phyloP scores from a whole-genome alignment of 1,140 invertebrate genomes.

The Zaprionus ornatus region DNA sequence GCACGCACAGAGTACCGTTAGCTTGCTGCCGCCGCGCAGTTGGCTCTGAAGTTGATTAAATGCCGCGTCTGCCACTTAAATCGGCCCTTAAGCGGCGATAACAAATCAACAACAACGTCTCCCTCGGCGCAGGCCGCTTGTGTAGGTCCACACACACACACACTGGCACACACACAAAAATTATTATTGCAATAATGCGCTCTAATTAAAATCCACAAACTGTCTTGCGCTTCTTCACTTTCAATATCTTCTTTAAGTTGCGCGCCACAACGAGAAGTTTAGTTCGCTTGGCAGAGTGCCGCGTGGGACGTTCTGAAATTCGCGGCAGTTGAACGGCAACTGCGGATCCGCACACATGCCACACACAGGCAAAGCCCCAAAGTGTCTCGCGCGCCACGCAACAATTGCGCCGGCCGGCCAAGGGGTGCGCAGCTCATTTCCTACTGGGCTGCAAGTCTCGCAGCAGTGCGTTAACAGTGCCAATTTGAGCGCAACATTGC shows the following conservation, averaged over 20 bases:
- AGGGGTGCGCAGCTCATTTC: constrained; percentile 9
- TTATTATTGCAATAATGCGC: not conserved
- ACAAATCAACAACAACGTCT: constrained; percentile 32
- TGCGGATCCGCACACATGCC: constrained; percentile 62
- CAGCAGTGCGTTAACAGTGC: constrained; percentile 23
- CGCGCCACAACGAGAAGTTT: constrained; percentile 18
- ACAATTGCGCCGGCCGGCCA: constrained; percentile 59
- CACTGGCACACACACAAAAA: not conserved
- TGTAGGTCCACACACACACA: not conserved
- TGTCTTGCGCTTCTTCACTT: not conserved
- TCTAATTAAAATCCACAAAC: not conserved
- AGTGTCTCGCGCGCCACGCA: constrained; percentile 33
- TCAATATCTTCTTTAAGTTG: not conserved
- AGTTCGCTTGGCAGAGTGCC: constrained; percentile 16
- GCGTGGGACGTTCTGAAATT: constrained; percentile 59
- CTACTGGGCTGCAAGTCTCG: constrained; percentile 12
- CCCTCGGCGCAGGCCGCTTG: constrained; percentile 1
- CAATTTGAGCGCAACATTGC: constrained; percentile 16
- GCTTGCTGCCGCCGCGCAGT: constrained; percentile 1
- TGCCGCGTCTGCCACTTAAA: constrained; percentile 58
- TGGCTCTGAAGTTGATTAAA: constrained; percentile 58
- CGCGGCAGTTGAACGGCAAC: constrained; percentile 71
- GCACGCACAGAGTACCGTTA: no score
- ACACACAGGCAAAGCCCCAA: constrained; percentile 38
- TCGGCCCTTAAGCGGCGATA: constrained; percentile 66